phyloP scores from a whole-genome alignment of 1,140 invertebrate genomes.

The Orchestia grillus region DNA sequence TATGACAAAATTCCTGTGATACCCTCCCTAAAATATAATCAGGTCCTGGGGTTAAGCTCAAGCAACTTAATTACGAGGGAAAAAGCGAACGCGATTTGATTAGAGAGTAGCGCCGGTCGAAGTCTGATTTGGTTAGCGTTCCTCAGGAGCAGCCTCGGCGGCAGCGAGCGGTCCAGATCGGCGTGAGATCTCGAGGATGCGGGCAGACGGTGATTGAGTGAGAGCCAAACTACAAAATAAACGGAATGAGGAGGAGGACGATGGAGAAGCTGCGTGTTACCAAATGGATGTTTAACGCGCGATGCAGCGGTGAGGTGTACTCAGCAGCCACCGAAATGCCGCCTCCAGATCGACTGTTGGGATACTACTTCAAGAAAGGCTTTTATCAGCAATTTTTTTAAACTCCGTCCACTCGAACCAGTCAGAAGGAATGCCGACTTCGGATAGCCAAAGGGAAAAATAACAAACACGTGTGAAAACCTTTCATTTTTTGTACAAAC shows the following conservation, averaged over 20 bases:
- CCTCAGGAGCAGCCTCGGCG: constrained; percentile 32
- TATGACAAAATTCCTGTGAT: constrained; percentile 68
- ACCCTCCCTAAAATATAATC: constrained; percentile 68
- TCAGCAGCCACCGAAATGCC: no score
- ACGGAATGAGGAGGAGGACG: background rate
- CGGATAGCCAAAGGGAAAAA: no score
- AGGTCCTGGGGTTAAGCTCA: constrained; percentile 68
- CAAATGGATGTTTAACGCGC: no score
- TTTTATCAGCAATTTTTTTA: no score
- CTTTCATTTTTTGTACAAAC: no score
- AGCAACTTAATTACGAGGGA: constrained; percentile 68
- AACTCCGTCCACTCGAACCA: no score
- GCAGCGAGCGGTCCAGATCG: constrained; percentile 53
- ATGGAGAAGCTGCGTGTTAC: background rate
- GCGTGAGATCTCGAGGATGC: background rate
- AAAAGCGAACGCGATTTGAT: constrained; percentile 67
- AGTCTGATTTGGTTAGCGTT: constrained; percentile 67
- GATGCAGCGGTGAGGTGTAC: no score
- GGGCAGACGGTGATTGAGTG: background rate
- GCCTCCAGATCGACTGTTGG: no score
- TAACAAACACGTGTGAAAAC: no score
- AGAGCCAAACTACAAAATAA: background rate
- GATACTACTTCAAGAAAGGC: no score
- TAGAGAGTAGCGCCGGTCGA: constrained; percentile 60
- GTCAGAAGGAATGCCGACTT: no score